A percentile compares a stretch with the other conserved stretches of the same genome.
Evolutionary conservation across 2,888 invertebrate genomes (phyloP).

Genomic region (Ctenicera cuprea): DNA sequence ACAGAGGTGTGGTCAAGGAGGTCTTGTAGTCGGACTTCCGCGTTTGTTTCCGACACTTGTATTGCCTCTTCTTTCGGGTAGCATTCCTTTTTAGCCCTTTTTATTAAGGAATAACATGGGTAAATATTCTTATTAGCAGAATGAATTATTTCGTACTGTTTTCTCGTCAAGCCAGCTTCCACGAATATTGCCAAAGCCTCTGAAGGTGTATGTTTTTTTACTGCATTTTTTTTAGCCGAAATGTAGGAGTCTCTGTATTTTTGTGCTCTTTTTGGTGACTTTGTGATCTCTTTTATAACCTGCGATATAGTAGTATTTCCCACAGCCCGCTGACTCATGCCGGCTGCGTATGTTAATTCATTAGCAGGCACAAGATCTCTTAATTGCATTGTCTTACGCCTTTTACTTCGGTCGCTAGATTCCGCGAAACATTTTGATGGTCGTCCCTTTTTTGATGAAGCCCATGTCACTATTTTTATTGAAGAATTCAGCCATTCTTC

Average conservation of each 20-base stretch:
- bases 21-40: conserved; percentile 34
- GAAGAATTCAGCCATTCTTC: too few species aligned
- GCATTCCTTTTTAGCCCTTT: conserved; percentile 30
- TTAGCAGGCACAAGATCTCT: neutral
- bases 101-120: conserved; percentile 33
- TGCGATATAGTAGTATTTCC: neutral
- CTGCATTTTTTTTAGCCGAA: neutral
- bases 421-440: too few species aligned
- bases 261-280: too few species aligned
- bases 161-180: conserved; percentile 21
- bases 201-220: neutral
- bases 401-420: too few species aligned
- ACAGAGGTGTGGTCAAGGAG: conserved; percentile 49
- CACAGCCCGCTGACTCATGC: neutral
- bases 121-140: conserved; percentile 11
- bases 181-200: conserved; percentile 26
- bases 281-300: neutral
- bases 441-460: too few species aligned
- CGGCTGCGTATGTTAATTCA: neutral
- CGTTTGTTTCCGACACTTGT: conserved; percentile 24
- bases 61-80: conserved; percentile 34
- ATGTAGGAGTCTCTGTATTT: too few species aligned
- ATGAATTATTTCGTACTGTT: conserved; percentile 15
- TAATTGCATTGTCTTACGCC: too few species aligned
- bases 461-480: too few species aligned